Evolutionary conservation across 2,888 invertebrate genomes (phyloP).

Genomic region (Agriopis marginaria): DNA sequence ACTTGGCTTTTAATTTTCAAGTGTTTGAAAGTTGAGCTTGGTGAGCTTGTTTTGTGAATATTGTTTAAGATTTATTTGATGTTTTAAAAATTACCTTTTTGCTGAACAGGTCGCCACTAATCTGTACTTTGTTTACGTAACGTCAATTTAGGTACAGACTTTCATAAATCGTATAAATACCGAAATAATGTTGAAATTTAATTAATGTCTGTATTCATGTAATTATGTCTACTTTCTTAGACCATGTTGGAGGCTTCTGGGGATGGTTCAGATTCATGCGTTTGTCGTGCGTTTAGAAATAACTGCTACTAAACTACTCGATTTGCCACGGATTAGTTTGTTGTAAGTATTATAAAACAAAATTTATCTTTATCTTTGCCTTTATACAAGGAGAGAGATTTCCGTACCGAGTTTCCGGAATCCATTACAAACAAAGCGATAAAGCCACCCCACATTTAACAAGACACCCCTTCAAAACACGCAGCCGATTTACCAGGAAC

Average conservation of each 20-base stretch:
- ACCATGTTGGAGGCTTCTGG: background rate
- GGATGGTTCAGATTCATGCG: too few species aligned
- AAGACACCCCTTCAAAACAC: constrained; percentile 22
- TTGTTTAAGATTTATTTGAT: background rate
- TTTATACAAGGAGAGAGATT: background rate
- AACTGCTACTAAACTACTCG: background rate
- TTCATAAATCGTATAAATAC: background rate
- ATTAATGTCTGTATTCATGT: too few species aligned
- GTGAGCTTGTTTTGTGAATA: background rate
- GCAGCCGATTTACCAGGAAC: constrained; percentile 26
- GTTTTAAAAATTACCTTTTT: background rate
- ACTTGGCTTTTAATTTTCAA: constrained; percentile 2
- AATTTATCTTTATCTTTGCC: too few species aligned
- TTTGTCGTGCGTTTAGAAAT: too few species aligned
- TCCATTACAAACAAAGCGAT: constrained; percentile 18
- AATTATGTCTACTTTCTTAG: too few species aligned
- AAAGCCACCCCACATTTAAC: constrained; percentile 29
- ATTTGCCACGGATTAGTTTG: background rate
- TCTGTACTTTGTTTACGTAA: constrained; percentile 1
- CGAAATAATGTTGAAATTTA: too few species aligned
- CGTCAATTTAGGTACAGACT: background rate
- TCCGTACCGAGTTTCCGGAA: background rate
- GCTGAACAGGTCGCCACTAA: background rate
- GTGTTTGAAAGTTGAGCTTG: background rate
- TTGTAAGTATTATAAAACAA: background rate